These are phyloP conservation scores for Chrysolina haemoptera DNA, from an alignment of 2,888 invertebrate genomes.

Conservation along the genomic window DNA sequence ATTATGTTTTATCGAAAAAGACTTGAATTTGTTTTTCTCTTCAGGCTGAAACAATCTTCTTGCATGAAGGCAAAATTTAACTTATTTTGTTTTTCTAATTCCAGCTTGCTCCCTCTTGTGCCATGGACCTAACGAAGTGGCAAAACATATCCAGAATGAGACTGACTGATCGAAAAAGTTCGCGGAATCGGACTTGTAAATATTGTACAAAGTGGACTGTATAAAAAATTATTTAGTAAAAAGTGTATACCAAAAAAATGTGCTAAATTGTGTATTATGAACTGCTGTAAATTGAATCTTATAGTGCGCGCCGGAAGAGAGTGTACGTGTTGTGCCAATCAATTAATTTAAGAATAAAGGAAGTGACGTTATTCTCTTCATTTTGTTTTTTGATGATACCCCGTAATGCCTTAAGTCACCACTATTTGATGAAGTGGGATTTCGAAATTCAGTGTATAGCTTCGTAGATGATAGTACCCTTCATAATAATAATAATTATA, in stretches of 20 bases:
- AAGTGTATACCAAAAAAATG: conserved; percentile 54
- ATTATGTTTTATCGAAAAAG: too few relatives aligned
- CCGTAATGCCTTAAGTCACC: too few relatives aligned
- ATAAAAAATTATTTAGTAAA: conserved; percentile 47
- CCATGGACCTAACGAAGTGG: conserved; percentile 45
- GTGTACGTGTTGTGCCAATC: not conserved
- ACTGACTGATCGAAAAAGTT: conserved; percentile 56
- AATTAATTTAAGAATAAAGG: too few relatives aligned
- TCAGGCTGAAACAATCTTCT: too few relatives aligned
- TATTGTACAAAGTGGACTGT: conserved; percentile 49
- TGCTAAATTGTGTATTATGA: conserved; percentile 51
- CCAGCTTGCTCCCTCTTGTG: conserved; percentile 43
- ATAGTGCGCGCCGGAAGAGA: conserved; percentile 30
- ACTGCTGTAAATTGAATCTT: conserved; percentile 39
- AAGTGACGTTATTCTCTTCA: too few relatives aligned
- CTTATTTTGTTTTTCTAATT: not conserved
- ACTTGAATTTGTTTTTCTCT: too few relatives aligned
- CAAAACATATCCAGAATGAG: conserved; percentile 62
- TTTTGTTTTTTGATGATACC: too few relatives aligned
- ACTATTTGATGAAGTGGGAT: too few relatives aligned
- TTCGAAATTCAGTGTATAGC: too few relatives aligned
- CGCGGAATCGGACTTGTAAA: conserved; percentile 48
- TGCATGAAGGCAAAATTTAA: too few relatives aligned
- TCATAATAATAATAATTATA: too few relatives aligned
- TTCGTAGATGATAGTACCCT: too few relatives aligned